Evolutionary conservation across 2,797 vertebrate genomes (phyloP).

Genomic region (Phyllotis vaccarum): DNA sequence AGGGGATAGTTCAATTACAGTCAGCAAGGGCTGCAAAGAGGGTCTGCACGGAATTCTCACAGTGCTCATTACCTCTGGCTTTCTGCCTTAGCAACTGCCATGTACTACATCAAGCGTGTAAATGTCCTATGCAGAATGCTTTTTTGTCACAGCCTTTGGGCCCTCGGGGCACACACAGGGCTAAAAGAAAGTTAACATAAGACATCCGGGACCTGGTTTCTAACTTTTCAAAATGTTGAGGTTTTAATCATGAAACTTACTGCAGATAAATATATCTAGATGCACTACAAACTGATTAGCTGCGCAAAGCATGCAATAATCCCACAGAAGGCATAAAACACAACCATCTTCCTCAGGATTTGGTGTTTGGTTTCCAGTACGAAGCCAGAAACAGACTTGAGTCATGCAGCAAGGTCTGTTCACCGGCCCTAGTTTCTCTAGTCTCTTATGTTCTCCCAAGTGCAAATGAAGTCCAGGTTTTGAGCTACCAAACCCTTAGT

Average conservation of each 20-base stretch:
- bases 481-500: slow-evolving; percentile 22
- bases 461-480: not conserved
- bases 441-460: slow-evolving; percentile 29
- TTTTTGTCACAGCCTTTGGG: slow-evolving; percentile 85
- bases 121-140: slow-evolving; percentile 87
- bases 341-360: slow-evolving; percentile 11
- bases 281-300: not conserved
- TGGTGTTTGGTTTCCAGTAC: slow-evolving; percentile 21
- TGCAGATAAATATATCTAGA: slow-evolving; percentile 58
- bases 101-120: slow-evolving; percentile 91
- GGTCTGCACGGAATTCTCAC: slow-evolving; percentile 86
- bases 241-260: slow-evolving; percentile 72
- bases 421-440: not conserved
- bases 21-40: slow-evolving; percentile 85
- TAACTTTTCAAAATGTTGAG: slow-evolving; percentile 71
- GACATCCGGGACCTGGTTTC: slow-evolving; percentile 66
- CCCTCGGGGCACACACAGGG: slow-evolving; percentile 74
- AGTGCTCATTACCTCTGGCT: slow-evolving; percentile 93
- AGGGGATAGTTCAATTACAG: slow-evolving; percentile 89
- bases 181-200: slow-evolving; percentile 76
- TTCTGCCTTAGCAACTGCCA: slow-evolving; percentile 91
- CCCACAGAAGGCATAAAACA: not conserved
- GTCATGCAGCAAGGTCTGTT: not conserved
- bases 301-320: not conserved
- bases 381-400: slow-evolving; percentile 56